Evolutionary conservation across 2,797 vertebrate species (phyloP).

Genomic region (Myotis findleyi): DNA sequence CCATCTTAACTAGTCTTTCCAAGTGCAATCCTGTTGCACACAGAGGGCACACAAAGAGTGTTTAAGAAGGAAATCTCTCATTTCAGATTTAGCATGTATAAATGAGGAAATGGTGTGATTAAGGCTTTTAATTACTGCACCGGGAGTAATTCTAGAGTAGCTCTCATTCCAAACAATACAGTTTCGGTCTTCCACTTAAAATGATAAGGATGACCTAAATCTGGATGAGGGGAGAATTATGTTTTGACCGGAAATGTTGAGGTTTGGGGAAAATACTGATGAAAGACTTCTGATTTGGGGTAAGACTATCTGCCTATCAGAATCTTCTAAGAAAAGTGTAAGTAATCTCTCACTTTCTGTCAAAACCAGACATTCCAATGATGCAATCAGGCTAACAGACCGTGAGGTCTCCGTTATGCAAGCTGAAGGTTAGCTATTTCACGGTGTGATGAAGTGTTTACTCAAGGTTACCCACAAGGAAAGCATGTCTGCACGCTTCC

Average conservation of each 20-base stretch:
- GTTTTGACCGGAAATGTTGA: neutral
- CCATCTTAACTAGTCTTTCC: neutral
- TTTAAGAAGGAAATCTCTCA: neutral
- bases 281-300: neutral
- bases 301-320: neutral
- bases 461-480: neutral
- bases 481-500: neutral
- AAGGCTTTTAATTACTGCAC: neutral
- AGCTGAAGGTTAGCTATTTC: neutral
- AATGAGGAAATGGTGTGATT: neutral
- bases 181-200: neutral
- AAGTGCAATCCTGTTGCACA: neutral
- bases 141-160: neutral
- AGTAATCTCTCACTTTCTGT: neutral
- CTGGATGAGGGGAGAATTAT: slow-evolving; percentile 16
- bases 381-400: neutral
- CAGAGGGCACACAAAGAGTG: neutral
- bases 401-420: neutral
- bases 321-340: neutral
- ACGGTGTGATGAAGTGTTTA: neutral
- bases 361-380: neutral
- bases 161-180: neutral
- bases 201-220: neutral
- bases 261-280: slow-evolving; percentile 1
- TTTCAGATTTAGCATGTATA: slow-evolving; percentile 14